phyloP scores from a whole-genome alignment of 2,888 invertebrate species.

The Entomobrya proxima region DNA sequence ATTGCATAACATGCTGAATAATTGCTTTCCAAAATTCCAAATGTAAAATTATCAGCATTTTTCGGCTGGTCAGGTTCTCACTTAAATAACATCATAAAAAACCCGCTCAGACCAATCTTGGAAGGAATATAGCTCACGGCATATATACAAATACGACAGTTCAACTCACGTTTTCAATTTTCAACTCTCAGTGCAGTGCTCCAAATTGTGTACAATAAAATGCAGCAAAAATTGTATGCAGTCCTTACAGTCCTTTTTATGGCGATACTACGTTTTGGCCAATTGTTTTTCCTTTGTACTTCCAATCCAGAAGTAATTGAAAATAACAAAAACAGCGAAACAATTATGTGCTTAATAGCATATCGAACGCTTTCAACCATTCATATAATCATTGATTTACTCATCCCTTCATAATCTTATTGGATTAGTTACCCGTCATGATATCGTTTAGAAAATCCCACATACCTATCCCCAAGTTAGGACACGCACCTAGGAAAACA shows the following conservation, averaged over 20 bases:
- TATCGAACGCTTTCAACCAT: background rate
- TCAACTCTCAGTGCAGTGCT: background rate
- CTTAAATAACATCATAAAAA: background rate
- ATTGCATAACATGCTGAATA: background rate
- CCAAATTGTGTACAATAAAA: background rate
- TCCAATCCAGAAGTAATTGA: background rate
- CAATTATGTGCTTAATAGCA: background rate
- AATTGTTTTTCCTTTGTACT: background rate
- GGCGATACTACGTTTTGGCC: background rate
- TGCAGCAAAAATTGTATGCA: background rate
- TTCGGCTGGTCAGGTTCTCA: background rate
- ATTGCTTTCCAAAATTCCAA: conserved; percentile 1
- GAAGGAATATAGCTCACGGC: background rate
- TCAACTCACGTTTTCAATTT: background rate
- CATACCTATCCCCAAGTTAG: too few species aligned
- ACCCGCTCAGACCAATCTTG: background rate
- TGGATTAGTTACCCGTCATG: background rate
- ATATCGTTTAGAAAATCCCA: too few species aligned
- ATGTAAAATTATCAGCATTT: too few species aligned
- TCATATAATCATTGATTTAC: background rate
- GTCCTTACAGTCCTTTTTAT: background rate
- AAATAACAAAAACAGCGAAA: background rate
- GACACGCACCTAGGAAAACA: too few species aligned
- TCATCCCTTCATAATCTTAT: background rate
- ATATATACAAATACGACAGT: too few species aligned